Base-by-base conservation (phyloP, 2,113 vertebrate species). In the Chinchilla lanigera region DNA sequence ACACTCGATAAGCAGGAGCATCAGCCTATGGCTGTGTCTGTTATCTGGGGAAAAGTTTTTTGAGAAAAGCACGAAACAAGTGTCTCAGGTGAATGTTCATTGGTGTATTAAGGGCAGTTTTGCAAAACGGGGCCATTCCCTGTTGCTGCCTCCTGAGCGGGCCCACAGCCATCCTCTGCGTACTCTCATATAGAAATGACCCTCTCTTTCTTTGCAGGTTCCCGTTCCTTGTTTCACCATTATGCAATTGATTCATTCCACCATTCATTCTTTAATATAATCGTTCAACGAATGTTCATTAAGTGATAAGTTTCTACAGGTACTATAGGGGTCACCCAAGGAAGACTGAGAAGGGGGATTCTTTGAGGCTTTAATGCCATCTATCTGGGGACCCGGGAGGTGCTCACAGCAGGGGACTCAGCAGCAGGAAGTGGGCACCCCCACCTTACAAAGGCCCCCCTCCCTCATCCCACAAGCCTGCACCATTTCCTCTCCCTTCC, bases 91-190 rank as follows among this genome's bases (percentile, higher is more conserved):
- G 88, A 50, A 13, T 75, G 71, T 19, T 95, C 26, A 5, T 8
- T 5, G 33, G 0, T 56, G 20, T 58, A 4, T 24, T 33, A 61
- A 2, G 0, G 26, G 11, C 11, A 4, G 12, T 61, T n/a, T 89
- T 60, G 50, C 26, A 28, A 33, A 87, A 22, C 54, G 60, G 28
- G 26, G 11, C 38, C 19, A 24, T 3, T 61, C 13, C 7, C 24
- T 50, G 56, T 50, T 60, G 56, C 44, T 58, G 16, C 38, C 7
- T 58, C 50, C 54, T 61, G 6, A 20, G 41, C 11, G 0, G 1
- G 12, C 60, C 77, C 3, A 0, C 2, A 38, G 14, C 5, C 30
- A n/a, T n/a, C 47, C 1, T 16, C 35, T 12, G 9, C 26, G 0
- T 19, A 2, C 11, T 75, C 13, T 22, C 67, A n/a, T 7, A 16